phyloP scores from a whole-genome alignment of 2,888 invertebrate species.

The Mesopsocus fuscifrons region DNA sequence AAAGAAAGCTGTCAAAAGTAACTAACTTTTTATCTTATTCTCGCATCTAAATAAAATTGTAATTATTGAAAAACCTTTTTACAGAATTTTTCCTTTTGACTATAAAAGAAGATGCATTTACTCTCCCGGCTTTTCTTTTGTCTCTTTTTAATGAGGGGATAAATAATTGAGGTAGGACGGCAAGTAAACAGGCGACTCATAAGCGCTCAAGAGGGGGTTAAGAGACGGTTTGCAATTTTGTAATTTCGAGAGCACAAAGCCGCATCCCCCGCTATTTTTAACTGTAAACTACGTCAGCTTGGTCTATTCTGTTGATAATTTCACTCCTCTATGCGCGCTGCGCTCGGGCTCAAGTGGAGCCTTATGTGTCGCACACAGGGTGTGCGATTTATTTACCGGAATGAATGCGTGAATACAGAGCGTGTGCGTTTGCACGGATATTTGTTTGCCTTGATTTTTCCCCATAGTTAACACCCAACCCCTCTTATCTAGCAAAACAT shows the following conservation, averaged over 20 bases:
- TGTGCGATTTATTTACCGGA: no score
- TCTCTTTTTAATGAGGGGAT: constrained; percentile 15
- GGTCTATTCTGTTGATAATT: no score
- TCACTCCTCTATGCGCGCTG: no score
- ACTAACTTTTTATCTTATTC: background rate
- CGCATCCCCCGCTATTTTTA: background rate
- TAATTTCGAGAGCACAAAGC: background rate
- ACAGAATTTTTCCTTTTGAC: constrained; percentile 7
- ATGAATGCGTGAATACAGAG: no score
- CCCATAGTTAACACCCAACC: no score
- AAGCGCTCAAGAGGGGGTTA: constrained; percentile 2
- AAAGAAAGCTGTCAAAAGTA: background rate
- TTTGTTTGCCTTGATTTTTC: no score
- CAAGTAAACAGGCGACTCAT: constrained; percentile 8
- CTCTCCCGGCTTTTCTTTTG: background rate
- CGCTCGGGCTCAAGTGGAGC: no score
- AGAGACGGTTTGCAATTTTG: constrained; percentile 1
- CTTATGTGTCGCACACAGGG: no score
- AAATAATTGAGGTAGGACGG: constrained; percentile 14
- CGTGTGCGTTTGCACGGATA: no score
- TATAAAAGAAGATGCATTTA: background rate
- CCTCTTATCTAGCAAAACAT: no score
- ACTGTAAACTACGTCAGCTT: no score
- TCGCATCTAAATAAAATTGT: constrained; percentile 4
- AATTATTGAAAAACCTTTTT: constrained; percentile 16